Evolutionary conservation across 2,888 invertebrate species (phyloP), one percentile per base, ranked within the genome.

Genomic region (Nomada hirtipes): DNA sequence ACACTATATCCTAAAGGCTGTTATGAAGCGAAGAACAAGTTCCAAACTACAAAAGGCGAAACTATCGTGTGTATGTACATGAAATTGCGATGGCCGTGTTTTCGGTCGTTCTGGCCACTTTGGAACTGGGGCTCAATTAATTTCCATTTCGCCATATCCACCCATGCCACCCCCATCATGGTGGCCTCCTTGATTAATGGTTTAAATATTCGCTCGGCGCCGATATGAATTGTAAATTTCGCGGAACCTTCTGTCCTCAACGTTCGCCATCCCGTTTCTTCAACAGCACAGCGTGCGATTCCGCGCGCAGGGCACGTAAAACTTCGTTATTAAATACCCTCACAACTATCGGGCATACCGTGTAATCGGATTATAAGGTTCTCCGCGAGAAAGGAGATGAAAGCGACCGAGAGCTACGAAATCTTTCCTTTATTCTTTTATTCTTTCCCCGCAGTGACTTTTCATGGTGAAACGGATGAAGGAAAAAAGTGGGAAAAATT

Each of bases 171-270:
- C 80, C 7, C 76, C 70, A 80, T 81, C 77, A 60, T 65, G 69
- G 82, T 84, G 84, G 82, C 75, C 83, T 86, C 83, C 90, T 91
- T 92, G 92, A 92, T 92, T 92, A 92, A 92, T 92, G 91, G 90
- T 85, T 91, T 90, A 90, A 92, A 92, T 92, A 92, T 92, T 91
- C 90, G 83, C 83, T 67, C 85, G 79, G 86, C 83, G 84, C 84
- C 88, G 89, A 90, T 92, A 92, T 92, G 91, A 92, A 92, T 92
- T 92, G 92, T 91, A 92, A 91, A 92, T 92, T 91, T 86, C 70
- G 82, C 72, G 75, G 78, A 82, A 79, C 79, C 83, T 78, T 82
- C 78, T 74, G 77, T 70, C 65, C 71, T 26, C 57, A 52, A 50
- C 70, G 55, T 76, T 57, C 64, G 36, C 67, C 52, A 60, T 20